Conservation (phyloP, 1,140 invertebrate genomes). For the Paralvinella palmiformis region DNA sequence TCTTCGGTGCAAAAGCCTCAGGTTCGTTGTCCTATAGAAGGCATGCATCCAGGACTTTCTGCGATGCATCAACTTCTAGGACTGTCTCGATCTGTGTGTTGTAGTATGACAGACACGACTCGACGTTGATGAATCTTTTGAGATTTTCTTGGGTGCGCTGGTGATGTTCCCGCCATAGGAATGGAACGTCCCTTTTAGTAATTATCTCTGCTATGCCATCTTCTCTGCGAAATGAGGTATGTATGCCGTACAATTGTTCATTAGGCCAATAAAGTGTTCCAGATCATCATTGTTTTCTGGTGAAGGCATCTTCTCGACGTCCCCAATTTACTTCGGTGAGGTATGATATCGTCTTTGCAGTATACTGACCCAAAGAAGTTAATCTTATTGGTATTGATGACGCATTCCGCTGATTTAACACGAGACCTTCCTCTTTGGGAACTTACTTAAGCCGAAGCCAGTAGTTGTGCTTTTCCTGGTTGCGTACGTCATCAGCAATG, state of each 20-base stretch:
- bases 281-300: too few species aligned
- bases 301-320: too few species aligned
- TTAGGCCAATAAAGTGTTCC: too few species aligned
- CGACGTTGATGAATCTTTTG: background rate
- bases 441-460: background rate
- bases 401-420: background rate
- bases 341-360: background rate
- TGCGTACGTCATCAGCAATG: too few species aligned
- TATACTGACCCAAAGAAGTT: background rate
- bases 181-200: background rate
- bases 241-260: too few species aligned
- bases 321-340: background rate
- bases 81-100: constrained; percentile 1
- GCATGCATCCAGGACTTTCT: background rate
- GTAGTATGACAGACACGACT: background rate
- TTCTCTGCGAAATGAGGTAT: too few species aligned
- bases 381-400: background rate
- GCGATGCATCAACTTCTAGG: background rate
- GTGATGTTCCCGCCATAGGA: constrained; percentile 1
- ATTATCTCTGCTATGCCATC: too few species aligned
- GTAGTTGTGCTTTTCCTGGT: background rate
- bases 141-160: background rate
- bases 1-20: too few species aligned
- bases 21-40: background rate
- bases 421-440: background rate